These are phyloP conservation scores for Triops cancriformis DNA, from an alignment of 1,140 invertebrate species.

Conservation along the genomic window DNA sequence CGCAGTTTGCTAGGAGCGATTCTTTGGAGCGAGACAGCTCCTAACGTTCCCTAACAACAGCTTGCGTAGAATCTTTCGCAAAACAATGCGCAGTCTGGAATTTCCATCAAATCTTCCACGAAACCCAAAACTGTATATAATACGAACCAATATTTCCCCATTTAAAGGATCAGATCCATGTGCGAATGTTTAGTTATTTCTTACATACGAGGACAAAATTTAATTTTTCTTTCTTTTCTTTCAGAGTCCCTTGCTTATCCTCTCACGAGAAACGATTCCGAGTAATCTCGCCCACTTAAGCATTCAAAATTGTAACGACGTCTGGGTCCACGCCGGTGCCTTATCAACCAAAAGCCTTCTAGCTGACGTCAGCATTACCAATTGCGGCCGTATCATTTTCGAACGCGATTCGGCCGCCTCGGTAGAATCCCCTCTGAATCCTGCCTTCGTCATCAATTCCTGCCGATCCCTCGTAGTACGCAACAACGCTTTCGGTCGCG, in stretches of 20 bases:
- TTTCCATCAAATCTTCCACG: too few species aligned
- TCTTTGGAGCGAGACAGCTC: too few species aligned
- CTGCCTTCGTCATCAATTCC: constrained; percentile 10
- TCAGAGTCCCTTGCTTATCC: not conserved
- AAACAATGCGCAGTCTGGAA: too few species aligned
- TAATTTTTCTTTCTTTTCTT: not conserved
- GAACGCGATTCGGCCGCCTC: not conserved
- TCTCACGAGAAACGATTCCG: not conserved
- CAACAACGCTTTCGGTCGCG: constrained; percentile 1
- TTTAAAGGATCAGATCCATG: too few species aligned
- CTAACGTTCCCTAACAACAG: too few species aligned
- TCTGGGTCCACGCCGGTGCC: not conserved
- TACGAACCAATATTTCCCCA: too few species aligned
- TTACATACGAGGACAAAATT: not conserved
- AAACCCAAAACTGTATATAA: too few species aligned
- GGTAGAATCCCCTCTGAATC: not conserved
- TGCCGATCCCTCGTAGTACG: constrained; percentile 19
- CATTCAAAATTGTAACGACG: not conserved
- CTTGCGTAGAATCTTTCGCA: too few species aligned
- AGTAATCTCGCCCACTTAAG: not conserved
- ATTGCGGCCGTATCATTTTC: not conserved
- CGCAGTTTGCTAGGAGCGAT: too few species aligned
- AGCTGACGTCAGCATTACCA: not conserved
- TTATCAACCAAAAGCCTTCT: not conserved
- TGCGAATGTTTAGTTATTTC: not conserved